Evolutionary conservation across 2,888 invertebrate genomes (phyloP).

Genomic region (Hirudinaria manillensis): DNA sequence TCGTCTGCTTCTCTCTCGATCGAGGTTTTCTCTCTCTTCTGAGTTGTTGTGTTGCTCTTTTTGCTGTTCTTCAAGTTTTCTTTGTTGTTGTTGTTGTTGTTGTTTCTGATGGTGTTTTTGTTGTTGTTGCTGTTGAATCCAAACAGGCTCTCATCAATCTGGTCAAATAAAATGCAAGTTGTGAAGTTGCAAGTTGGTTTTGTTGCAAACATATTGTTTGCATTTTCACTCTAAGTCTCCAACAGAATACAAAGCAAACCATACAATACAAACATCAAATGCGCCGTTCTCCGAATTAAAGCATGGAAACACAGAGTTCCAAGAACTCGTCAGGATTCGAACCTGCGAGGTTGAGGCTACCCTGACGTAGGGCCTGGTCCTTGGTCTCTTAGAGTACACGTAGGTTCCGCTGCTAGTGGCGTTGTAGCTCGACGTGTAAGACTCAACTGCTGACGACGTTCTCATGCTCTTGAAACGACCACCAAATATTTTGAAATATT

Average conservation of each 20-base stretch:
- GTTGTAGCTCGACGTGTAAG: background rate
- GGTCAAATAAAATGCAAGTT: slow-evolving; percentile 29
- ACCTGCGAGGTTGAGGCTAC: slow-evolving; percentile 47
- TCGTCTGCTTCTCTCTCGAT: slow-evolving; percentile 37
- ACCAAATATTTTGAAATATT: no score
- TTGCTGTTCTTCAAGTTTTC: background rate
- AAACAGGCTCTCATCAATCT: slow-evolving; percentile 53
- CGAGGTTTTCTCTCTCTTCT: slow-evolving; percentile 5
- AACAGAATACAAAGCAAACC: no score
- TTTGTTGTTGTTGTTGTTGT: slow-evolving; percentile 7
- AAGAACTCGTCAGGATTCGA: no score
- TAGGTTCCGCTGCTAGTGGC: background rate
- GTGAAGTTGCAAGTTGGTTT: no score
- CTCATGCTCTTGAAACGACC: background rate
- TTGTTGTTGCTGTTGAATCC: slow-evolving; percentile 40
- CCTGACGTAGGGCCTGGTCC: slow-evolving; percentile 49
- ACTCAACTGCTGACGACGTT: background rate
- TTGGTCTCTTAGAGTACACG: slow-evolving; percentile 40
- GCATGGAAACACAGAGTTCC: no score
- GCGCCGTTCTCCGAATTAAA: background rate
- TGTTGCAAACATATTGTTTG: no score
- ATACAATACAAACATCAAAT: no score
- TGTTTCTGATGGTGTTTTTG: background rate
- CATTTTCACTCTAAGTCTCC: no score
- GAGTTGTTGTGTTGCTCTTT: background rate